phyloP scores from a whole-genome alignment of 2,797 vertebrate species.

The Hippopotamyrus pictus region DNA sequence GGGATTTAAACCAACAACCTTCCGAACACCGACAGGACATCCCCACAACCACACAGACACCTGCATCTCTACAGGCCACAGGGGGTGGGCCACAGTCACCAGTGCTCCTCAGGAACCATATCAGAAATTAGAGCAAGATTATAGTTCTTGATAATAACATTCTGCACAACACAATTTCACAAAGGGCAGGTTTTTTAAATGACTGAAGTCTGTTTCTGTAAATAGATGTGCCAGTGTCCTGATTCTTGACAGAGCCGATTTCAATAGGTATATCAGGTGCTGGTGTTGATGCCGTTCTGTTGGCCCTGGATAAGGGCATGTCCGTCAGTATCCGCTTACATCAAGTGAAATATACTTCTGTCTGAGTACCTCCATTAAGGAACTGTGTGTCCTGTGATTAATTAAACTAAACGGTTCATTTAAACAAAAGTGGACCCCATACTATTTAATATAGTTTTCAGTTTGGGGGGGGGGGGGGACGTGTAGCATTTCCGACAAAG shows the following conservation, averaged over 20 bases:
- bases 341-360: not conserved
- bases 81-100: not conserved
- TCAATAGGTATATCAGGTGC: not conserved
- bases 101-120: not conserved
- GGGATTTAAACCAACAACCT: not conserved
- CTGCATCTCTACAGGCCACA: not conserved
- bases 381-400: not conserved
- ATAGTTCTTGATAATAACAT: not conserved
- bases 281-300: not conserved
- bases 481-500: not conserved
- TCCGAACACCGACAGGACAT: not conserved
- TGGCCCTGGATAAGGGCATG: not conserved
- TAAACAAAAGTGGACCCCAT: not conserved
- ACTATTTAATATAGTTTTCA: not conserved
- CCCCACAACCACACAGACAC: not conserved
- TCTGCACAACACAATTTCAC: not conserved
- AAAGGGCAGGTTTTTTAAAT: not conserved
- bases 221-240: not conserved
- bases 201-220: not conserved
- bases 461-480: too few species aligned
- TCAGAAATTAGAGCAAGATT: not conserved
- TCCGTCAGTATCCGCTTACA: not conserved
- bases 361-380: not conserved
- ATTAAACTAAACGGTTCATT: not conserved
- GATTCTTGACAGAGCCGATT: not conserved